A percentile compares a stretch with the other conserved stretches of the same genome.
Conservation (phyloP, 2,888 invertebrate genomes). For the Neuroscelio doddi region DNA sequence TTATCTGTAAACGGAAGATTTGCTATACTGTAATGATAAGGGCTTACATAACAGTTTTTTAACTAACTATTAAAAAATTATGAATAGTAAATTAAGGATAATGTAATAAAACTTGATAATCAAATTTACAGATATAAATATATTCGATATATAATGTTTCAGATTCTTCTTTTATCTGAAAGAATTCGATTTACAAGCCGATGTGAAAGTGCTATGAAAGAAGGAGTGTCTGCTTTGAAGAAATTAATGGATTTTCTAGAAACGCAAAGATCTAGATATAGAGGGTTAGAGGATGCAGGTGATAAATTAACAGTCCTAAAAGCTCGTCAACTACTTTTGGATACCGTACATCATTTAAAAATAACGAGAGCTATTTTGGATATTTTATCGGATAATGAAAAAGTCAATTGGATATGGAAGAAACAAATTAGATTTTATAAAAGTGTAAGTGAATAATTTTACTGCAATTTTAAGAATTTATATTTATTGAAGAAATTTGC, state of each 20-base stretch:
- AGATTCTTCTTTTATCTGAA: conserved; percentile 63
- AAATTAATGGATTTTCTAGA: conserved; percentile 74
- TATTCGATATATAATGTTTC: not conserved
- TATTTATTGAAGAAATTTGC: not conserved
- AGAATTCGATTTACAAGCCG: conserved; percentile 66
- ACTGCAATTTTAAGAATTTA: conserved; percentile 21
- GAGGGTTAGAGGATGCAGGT: conserved; percentile 72
- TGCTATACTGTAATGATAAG: too few species aligned
- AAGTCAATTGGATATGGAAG: conserved; percentile 89
- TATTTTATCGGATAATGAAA: conserved; percentile 53
- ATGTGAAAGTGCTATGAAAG: conserved; percentile 62
- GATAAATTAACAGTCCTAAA: conserved; percentile 84
- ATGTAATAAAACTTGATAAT: not conserved
- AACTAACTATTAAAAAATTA: too few species aligned
- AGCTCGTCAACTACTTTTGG: conserved; percentile 92
- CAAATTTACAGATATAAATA: not conserved
- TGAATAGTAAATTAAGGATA: too few species aligned
- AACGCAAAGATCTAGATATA: conserved; percentile 74
- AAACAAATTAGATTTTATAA: conserved; percentile 84
- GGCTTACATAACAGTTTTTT: not conserved
- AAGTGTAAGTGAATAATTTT: conserved; percentile 64
- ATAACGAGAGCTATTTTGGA: conserved; percentile 86
- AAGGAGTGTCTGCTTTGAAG: conserved; percentile 62
- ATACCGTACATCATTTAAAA: conserved; percentile 92
- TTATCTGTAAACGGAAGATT: too few species aligned